Base-by-base conservation (phyloP, 1,140 invertebrate genomes). In the Penaeus indicus region DNA sequence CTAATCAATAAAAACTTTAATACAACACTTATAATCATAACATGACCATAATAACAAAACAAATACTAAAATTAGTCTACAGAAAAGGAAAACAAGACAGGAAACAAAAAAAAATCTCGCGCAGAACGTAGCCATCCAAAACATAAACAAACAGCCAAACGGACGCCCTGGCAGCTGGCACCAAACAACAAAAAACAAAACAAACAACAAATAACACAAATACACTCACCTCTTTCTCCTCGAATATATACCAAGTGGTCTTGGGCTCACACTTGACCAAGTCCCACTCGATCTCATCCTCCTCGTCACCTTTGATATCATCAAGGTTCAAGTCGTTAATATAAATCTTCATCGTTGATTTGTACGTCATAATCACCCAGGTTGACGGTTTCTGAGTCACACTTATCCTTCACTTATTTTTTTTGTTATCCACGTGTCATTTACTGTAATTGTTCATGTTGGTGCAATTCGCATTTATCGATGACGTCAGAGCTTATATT, bases 281-380 rank as follows among this genome's bases (percentile, higher is more conserved):
- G 21, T 54, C 22, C 67, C 61, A 21, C 67, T 82, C 60, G 77
- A 47, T 42, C 77, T 82, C 80, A 18, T 63, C 80, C 16, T 85
- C 84, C 21, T 85, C 84, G 25, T 85, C 84, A 25, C 60, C 84
- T 21, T 85, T 75, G 60, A 75, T 75, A 47, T 77, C 47, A 3
- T 60, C 16, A 18, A 85, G 60, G 47, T 85, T 60, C 4, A 62
- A 25, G 69, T 72, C 84, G 60, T 85, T 85, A 60, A 85, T 85
- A 54, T 85, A 85, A n/a, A 85, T 85, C 27, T 77, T 85, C 32
- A 85, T 32, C 18, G 84, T 85, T 32, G 84, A 75, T 60, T 42
- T 27, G 38, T 60, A 54, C 32, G 22, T 85, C 84, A 77, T 85
- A 42, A 60, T 61, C 54, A 77, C 47, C 11, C 27, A 67, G 11